Conservation (phyloP, 1,140 invertebrate genomes). For the Paramacrobiotus metropolitanus region DNA sequence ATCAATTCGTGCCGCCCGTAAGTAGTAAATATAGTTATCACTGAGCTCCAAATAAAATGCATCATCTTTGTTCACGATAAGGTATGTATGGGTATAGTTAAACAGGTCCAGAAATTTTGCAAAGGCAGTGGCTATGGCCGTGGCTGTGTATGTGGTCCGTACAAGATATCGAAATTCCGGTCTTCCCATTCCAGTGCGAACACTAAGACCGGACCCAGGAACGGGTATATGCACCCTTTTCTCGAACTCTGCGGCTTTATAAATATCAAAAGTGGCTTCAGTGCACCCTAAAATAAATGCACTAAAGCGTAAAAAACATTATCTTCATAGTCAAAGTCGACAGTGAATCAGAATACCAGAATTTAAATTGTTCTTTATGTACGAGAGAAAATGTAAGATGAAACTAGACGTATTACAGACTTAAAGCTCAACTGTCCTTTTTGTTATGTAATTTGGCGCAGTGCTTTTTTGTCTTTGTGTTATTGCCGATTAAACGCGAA, state of each 20-base stretch:
- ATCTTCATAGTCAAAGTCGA: no score
- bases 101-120: background rate
- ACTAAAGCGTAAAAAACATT: no score
- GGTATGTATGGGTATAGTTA: background rate
- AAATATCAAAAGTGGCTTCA: background rate
- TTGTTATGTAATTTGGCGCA: no score
- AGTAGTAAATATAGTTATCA: no score
- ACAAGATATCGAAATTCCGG: background rate
- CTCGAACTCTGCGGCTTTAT: background rate
- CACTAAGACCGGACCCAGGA: background rate
- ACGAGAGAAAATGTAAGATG: no score
- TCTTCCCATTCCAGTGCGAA: background rate
- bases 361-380: no score
- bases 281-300: background rate
- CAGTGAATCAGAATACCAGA: no score
- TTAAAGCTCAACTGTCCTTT: no score
- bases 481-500: no score
- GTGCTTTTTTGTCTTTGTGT: no score
- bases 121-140: background rate
- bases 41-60: background rate
- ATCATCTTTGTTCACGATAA: background rate
- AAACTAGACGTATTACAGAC: no score
- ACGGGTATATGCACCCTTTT: background rate
- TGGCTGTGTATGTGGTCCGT: background rate
- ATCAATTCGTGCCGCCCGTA: no score